phyloP scores from a whole-genome alignment of 2,797 vertebrate species.

The Rhinichthys osculus region DNA sequence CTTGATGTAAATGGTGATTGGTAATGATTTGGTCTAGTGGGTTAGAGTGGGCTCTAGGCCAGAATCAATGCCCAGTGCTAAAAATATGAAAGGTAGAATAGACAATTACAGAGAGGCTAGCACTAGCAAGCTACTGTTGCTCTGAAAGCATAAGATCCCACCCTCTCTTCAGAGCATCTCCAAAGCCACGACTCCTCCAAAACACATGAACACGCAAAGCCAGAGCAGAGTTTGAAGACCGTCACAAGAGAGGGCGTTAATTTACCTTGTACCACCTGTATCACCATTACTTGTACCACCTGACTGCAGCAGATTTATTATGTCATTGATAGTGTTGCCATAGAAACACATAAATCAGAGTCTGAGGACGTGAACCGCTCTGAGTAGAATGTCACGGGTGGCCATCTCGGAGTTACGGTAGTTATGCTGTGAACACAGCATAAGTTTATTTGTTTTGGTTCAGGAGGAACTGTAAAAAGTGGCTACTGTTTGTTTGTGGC shows the following conservation, averaged over 20 bases:
- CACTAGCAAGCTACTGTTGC: not conserved
- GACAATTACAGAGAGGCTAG: not conserved
- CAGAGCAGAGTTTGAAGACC: not conserved
- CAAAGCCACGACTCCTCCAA: not conserved
- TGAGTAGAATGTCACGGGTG: not conserved
- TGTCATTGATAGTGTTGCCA: not conserved
- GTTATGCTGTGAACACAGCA: not conserved
- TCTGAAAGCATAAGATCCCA: not conserved
- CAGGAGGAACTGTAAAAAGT: not conserved
- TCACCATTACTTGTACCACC: not conserved
- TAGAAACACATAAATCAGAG: not conserved
- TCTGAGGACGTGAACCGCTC: not conserved
- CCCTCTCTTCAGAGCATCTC: not conserved
- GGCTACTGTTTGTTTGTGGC: not conserved
- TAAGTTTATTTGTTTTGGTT: not conserved
- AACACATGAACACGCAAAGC: not conserved
- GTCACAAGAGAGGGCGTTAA: not conserved
- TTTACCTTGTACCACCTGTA: not conserved
- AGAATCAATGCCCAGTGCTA: conserved; percentile 36
- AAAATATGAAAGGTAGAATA: conserved; percentile 18
- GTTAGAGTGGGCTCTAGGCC: conserved; percentile 10
- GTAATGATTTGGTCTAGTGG: not conserved
- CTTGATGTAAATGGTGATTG: not conserved
- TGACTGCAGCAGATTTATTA: not conserved
- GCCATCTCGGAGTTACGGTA: not conserved